A percentile compares a stretch with the other conserved stretches of the same genome.
These are phyloP conservation scores for Coboldia fuscipes DNA, from an alignment of 1,140 invertebrate species.

Conservation along the genomic window DNA sequence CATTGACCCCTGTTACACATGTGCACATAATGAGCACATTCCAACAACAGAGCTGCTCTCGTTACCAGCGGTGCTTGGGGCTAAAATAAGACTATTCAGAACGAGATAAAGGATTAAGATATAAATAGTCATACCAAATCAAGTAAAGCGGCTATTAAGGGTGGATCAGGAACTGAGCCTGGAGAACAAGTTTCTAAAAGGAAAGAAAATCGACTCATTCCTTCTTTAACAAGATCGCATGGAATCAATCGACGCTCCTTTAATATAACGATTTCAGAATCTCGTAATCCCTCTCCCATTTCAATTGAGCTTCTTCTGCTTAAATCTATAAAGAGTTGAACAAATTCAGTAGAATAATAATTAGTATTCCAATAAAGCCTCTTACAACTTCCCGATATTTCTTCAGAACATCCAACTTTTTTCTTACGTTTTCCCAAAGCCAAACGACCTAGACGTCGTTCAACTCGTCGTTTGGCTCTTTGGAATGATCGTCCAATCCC, in stretches of 20 bases:
- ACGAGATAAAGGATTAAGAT: too few species aligned
- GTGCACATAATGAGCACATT: constrained; percentile 92
- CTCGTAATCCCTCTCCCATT: constrained; percentile 47
- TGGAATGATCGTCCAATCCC: constrained; percentile 40
- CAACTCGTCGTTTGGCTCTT: constrained; percentile 62
- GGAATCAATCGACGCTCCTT: constrained; percentile 66
- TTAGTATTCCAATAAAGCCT: constrained; percentile 7
- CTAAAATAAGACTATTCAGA: constrained; percentile 28
- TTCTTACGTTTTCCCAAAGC: constrained; percentile 54
- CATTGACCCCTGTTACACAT: constrained; percentile 94
- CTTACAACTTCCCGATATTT: constrained; percentile 53
- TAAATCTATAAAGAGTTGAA: constrained; percentile 30
- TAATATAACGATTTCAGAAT: constrained; percentile 68
- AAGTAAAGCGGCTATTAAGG: constrained; percentile 81
- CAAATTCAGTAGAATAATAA: constrained; percentile 14
- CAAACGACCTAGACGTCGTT: constrained; percentile 53
- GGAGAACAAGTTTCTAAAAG: constrained; percentile 87
- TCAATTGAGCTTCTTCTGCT: constrained; percentile 67
- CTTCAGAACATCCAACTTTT: constrained; percentile 70
- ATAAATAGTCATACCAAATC: too few species aligned
- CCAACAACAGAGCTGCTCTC: constrained; percentile 72
- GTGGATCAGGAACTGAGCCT: constrained; percentile 84
- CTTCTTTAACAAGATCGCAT: constrained; percentile 46
- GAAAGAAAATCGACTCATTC: constrained; percentile 69
- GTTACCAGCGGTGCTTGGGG: constrained; percentile 82